Evolutionary conservation across 2,888 invertebrate species (phyloP), one percentile per base, ranked within the genome.

Genomic region (Ligdia adustata): DNA sequence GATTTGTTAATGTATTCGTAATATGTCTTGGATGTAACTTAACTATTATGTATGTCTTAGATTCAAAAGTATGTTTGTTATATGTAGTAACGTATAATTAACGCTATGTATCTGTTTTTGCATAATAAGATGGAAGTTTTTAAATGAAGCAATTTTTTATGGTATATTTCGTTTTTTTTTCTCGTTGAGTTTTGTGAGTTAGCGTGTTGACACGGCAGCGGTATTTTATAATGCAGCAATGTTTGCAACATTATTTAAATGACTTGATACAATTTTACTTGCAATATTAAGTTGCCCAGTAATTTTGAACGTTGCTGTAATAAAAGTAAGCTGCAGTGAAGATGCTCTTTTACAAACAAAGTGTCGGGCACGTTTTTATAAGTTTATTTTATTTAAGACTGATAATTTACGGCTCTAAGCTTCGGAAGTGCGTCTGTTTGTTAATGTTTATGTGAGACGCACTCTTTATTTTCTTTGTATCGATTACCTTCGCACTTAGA

Each of bases 371-470:
- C 20, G 3, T 16, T 46, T 46, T 40, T 39, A 9, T 40, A 35
- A 32, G 31, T 28, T 46, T 34, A 35, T 28, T 41, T 40, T 37
- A n/a, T 48, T 48, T 48, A 42, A 48, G 48, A 48, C 48, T 48
- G 48, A 48, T 48, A 28, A 48, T 42, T 37, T 48, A 42, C 37
- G 42, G 41, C 47, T 47, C 35, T 41, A 41, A 47, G 47, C 47
- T 14, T 16, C 16, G 9, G 7, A 13, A 18, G 40, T 33, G 38
- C 41, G 33, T 28, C 24, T 13, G 9, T 11, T 41, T 35, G 35
- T 47, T 47, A 31, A 11, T 41, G 41, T 31, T 47, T 35, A 29
- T 7, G 18, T 20, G 9, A 16, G 29, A 18, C 18, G 29, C 40
- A 40, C 22, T 35, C 9, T 29, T 38, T 38, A 5, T 2, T 29